Percentiles rank a stretch among this genome's conserved stretches.
Evolutionary conservation across 2,113 vertebrate genomes (phyloP).

Genomic region (Syngnathus typhle): DNA sequence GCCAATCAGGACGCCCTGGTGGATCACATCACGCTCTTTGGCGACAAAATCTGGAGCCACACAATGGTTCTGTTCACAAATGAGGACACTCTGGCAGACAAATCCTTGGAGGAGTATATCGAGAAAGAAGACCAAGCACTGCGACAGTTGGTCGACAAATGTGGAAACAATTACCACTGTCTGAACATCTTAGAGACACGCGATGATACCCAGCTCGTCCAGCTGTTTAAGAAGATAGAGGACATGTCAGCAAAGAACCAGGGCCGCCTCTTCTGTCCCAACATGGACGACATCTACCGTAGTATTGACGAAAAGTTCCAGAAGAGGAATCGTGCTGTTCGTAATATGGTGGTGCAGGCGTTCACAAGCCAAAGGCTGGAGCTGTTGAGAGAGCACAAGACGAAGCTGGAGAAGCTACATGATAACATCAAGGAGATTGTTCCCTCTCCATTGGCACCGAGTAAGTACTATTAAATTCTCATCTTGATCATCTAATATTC

Average conservation of each 20-base stretch:
- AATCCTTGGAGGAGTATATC: constrained; percentile 46
- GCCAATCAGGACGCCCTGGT: constrained; percentile 14
- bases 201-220: constrained; percentile 24
- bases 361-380: constrained; percentile 29
- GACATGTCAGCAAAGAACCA: constrained; percentile 40
- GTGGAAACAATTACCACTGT: constrained; percentile 49
- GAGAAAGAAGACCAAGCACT: constrained; percentile 30
- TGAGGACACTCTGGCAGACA: constrained; percentile 30
- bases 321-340: constrained; percentile 11
- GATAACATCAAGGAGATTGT: not conserved
- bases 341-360: constrained; percentile 2
- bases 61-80: constrained; percentile 46
- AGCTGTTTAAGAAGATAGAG: constrained; percentile 53
- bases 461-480: constrained; percentile 24
- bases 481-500: not conserved
- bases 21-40: constrained; percentile 38
- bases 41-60: constrained; percentile 43
- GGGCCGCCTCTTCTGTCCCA: constrained; percentile 19
- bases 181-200: constrained; percentile 33
- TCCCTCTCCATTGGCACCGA: not conserved
- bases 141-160: constrained; percentile 42
- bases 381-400: constrained; percentile 17
- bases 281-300: constrained; percentile 8
- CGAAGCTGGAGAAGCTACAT: constrained; percentile 24
- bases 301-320: constrained; percentile 24